Conservation (phyloP, 1,140 invertebrate genomes). For the Zaprionus capensis region DNA sequence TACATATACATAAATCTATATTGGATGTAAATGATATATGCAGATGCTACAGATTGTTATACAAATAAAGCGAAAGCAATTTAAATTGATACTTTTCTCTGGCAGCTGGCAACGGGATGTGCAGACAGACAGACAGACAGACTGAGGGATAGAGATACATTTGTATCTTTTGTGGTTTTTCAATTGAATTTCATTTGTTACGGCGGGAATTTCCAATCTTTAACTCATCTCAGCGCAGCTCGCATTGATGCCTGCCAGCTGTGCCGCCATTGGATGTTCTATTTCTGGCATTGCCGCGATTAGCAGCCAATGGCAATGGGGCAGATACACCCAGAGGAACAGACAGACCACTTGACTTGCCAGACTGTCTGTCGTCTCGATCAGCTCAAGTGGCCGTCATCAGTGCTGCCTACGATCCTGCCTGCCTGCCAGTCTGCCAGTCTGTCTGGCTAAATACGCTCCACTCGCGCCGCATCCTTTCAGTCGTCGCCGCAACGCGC, state of each 20-base stretch:
- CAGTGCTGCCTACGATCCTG: conserved; percentile 23
- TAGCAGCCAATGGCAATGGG: conserved; percentile 74
- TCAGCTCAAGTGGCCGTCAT: conserved; percentile 4
- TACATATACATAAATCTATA: conserved; percentile 64
- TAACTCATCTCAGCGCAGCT: too few relatives aligned
- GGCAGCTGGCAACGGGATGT: background rate
- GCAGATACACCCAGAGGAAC: conserved; percentile 7
- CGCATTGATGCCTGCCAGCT: conserved; percentile 64
- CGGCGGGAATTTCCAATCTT: too few relatives aligned
- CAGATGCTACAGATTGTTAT: conserved; percentile 72
- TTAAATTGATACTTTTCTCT: conserved; percentile 48
- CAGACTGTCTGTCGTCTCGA: conserved; percentile 58
- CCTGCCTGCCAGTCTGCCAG: background rate
- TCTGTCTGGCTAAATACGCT: conserved; percentile 41
- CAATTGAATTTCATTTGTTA: conserved; percentile 42
- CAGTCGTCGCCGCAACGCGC: conserved; percentile 47
- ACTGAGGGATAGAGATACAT: conserved; percentile 29
- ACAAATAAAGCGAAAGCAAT: conserved; percentile 61
- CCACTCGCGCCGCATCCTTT: conserved; percentile 46
- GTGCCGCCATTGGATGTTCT: conserved; percentile 67
- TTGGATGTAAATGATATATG: conserved; percentile 45
- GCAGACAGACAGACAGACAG: conserved; percentile 1
- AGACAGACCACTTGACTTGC: conserved; percentile 71
- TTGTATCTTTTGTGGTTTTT: conserved; percentile 55
- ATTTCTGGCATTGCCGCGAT: conserved; percentile 69